Conservation (phyloP, 1,140 invertebrate genomes). For the Eurosta solidaginis region DNA sequence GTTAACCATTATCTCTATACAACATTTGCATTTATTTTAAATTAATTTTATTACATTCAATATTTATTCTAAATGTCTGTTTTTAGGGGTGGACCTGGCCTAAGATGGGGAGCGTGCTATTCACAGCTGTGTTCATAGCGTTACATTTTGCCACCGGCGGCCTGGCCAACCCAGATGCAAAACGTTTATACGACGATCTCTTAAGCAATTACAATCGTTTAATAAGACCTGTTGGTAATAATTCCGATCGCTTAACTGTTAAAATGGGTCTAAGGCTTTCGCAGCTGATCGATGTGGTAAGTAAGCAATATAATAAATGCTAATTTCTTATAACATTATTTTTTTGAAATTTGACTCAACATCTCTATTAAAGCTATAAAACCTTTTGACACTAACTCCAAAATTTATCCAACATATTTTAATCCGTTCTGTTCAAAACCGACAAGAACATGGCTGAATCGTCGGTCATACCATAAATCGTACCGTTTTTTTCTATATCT, state of each 20-base stretch:
- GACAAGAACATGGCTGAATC: too few relatives aligned
- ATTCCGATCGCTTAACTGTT: constrained; percentile 93
- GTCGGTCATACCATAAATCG: too few relatives aligned
- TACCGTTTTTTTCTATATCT: too few relatives aligned
- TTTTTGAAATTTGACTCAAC: too few relatives aligned
- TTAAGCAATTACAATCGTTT: constrained; percentile 97
- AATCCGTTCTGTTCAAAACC: too few relatives aligned
- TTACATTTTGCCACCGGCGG: constrained; percentile 68
- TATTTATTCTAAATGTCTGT: constrained; percentile 17
- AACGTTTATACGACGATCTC: constrained; percentile 92
- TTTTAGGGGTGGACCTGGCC: constrained; percentile 76
- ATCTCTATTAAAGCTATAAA: too few relatives aligned
- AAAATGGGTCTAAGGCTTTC: constrained; percentile 95
- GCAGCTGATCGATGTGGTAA: constrained; percentile 98
- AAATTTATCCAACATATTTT: too few relatives aligned
- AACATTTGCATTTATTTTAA: neutral
- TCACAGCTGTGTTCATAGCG: constrained; percentile 73
- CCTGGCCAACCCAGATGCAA: constrained; percentile 85
- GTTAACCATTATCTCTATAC: neutral
- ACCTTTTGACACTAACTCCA: too few relatives aligned
- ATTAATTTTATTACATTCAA: neutral
- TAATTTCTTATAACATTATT: too few relatives aligned
- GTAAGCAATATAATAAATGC: too few relatives aligned
- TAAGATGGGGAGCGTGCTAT: constrained; percentile 76
- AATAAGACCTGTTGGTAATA: constrained; percentile 95